Conservation (phyloP, 2,113 vertebrate genomes). For the Pedionomus torquatus region DNA sequence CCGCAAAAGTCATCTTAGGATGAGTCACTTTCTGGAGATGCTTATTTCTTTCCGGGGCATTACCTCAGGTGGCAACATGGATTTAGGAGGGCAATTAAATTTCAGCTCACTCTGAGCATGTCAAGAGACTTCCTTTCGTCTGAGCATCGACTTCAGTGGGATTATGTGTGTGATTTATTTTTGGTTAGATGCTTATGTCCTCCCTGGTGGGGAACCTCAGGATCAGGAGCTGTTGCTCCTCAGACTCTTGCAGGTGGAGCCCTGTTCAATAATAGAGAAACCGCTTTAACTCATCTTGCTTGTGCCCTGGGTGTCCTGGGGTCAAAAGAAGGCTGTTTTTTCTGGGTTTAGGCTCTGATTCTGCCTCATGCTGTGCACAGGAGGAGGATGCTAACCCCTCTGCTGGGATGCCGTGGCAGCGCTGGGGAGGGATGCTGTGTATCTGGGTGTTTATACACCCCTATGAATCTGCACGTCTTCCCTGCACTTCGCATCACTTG, state of each 20-base stretch:
- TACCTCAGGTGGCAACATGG: not conserved
- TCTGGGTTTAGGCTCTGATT: not conserved
- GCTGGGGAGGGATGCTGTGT: rapidly evolving
- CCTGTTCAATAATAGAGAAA: not conserved
- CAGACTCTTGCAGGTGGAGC: not conserved
- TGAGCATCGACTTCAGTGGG: not conserved
- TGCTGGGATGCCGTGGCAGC: not conserved
- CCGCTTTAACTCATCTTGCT: not conserved
- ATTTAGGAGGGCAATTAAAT: not conserved
- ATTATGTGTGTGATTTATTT: rapidly evolving
- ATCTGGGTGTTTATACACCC: not conserved
- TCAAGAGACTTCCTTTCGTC: not conserved
- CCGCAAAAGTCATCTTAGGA: not conserved
- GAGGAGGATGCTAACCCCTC: not conserved
- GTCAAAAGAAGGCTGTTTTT: not conserved
- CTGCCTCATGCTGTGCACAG: rapidly evolving
- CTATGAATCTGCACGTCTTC: rapidly evolving
- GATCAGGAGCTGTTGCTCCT: not conserved
- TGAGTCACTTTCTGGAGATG: not conserved
- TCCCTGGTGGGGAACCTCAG: not conserved
- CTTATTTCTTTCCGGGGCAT: rapidly evolving
- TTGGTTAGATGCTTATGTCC: not conserved
- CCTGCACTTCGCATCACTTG: not conserved
- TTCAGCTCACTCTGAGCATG: not conserved
- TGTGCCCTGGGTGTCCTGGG: no score